Evolutionary conservation across 2,888 invertebrate species (phyloP), one percentile per base, ranked within the genome.

Genomic region (Xestia c-nigrum): DNA sequence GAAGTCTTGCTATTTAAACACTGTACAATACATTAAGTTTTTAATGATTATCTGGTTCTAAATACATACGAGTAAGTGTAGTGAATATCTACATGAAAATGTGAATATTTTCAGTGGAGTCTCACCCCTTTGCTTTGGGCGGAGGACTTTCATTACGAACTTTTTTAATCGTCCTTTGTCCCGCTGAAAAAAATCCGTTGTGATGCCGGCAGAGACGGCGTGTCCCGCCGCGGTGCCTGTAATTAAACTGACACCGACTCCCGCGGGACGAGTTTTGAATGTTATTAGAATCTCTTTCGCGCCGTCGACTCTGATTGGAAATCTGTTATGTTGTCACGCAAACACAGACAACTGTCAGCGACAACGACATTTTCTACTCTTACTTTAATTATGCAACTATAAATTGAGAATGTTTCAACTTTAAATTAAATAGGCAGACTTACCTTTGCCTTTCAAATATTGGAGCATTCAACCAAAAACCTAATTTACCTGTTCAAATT

Each of bases 151-250:
- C 94, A 96, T 96, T 95, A 96, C 93, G 91, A 96, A 96, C 94
- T 96, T 96, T 96, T 96, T 96, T 96, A 96, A 96, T 96, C 95
- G 96, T 92, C 95, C 95, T 96, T 96, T 96, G 95, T 96, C 91
- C 92, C 90, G 90, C 91, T 92, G 93, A 94, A 96, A 95, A 95
- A 95, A 95, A 94, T 93, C 94, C 94, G 93, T 92, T 94, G 94
- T 94, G 94, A 95, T 93, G 93, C 92, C 90, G 90, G 91, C 87
- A 89, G 93, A 93, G 93, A 94, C 92, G 89, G 90, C 91, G 89
- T 91, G 92, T 92, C 90, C 89, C 93, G 89, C 88, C 90, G 86
- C 91, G 91, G 89, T 89, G 89, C 91, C 91, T 92, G 96, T 96
- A 96, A 96, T 96, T 96, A 96, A 96, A 95, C 95, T 94, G 96